Evolutionary conservation across 2,113 vertebrate genomes (phyloP), one percentile per base, ranked within the genome.

Genomic region (Silurus glanis): DNA sequence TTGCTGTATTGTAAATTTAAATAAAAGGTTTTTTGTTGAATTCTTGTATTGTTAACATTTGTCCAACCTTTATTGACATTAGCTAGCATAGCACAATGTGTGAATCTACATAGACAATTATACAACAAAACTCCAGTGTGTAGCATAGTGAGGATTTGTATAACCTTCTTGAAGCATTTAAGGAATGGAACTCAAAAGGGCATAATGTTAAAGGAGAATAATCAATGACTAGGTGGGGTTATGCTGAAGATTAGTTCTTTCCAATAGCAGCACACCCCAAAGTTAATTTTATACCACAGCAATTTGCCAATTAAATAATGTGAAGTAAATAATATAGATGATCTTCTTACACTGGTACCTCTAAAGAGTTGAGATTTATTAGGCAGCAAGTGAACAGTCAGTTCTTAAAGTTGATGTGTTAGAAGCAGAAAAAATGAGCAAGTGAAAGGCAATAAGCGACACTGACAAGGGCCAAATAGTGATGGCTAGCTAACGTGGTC

Each of bases 1-100:
- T 78, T 14, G 17, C 28, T 59, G 10, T 87, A 71, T 53, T 90
- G 89, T 90, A 91, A 55, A 89, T 88, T 81, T 58, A 83, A 88
- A 88, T 89, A 78, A 59, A 69, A 67, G 6, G n/a, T 6, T 6
- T 21, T 83, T 83, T 12, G 6, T 84, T 84, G 21, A 10, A 23
- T 62, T 82, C 25, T 25, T 83, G 13, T 55, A 51, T 82, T 25
- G 53, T 67, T 67, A 14, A 28, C 28, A 45, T 56, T 28, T 71
- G 5, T 4, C 0, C 2, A 28, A 55, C 13, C 25, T n/a, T 53
- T 19, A 55, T 12, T n/a, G 49, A 23, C 47, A 74, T 23, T 51
- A 74, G 17, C 71, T 51, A 49, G 23, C 21, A 80, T 58, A 28
- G 37, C 13, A 37, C 25, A 69, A 72, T 71, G 37, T 71, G 16